Evolutionary conservation across 2,888 invertebrate species (phyloP).

Genomic region (Alloscopus bannaensis): DNA sequence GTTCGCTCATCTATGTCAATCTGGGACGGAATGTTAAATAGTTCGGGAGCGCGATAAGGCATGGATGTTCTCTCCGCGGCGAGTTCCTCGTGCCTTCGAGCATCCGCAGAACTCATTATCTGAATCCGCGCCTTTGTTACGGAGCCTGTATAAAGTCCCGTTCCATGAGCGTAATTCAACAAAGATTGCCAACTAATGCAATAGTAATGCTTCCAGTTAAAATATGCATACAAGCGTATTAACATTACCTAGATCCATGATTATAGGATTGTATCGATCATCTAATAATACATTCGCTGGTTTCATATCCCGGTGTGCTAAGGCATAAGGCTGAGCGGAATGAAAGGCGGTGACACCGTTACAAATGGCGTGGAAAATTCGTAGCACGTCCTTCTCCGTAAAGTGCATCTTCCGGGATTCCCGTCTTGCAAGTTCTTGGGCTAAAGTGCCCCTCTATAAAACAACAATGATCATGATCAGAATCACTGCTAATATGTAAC

Average conservation of each 20-base stretch:
- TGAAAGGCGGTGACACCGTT: slow-evolving; percentile 86
- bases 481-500: background rate
- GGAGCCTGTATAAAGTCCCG: slow-evolving; percentile 72
- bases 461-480: background rate
- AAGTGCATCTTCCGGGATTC: slow-evolving; percentile 80
- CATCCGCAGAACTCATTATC: slow-evolving; percentile 82
- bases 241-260: slow-evolving; percentile 87
- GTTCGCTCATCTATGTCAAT: slow-evolving; percentile 88
- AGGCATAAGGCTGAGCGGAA: slow-evolving; percentile 82
- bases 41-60: slow-evolving; percentile 91
- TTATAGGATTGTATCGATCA: slow-evolving; percentile 81
- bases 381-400: slow-evolving; percentile 81
- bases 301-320: slow-evolving; percentile 90
- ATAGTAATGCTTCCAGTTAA: no score
- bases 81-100: slow-evolving; percentile 84
- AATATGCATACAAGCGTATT: slow-evolving; percentile 5
- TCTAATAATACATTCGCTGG: slow-evolving; percentile 89
- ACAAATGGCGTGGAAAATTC: slow-evolving; percentile 84
- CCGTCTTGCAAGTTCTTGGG: slow-evolving; percentile 82
- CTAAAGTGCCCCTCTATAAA: slow-evolving; percentile 83
- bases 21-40: slow-evolving; percentile 89
- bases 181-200: background rate
- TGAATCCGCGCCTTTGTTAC: slow-evolving; percentile 75
- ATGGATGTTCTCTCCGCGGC: slow-evolving; percentile 87
- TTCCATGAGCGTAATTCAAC: background rate